Conservation (phyloP, 2,113 vertebrate genomes). For the Hydrolagus affinis region DNA sequence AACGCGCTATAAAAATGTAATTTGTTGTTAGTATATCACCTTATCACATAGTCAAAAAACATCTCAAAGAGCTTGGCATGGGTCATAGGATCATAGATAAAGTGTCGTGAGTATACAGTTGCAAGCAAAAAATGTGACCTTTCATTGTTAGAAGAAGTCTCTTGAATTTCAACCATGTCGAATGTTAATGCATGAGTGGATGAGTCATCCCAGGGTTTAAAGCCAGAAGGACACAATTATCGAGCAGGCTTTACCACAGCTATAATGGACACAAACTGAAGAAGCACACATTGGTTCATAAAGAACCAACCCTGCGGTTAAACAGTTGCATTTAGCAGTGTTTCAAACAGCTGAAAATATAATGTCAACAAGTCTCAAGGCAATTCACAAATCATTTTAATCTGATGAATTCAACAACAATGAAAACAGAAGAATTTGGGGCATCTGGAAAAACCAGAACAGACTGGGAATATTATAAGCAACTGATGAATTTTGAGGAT, state of each 20-base stretch:
- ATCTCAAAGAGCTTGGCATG: too few relatives aligned
- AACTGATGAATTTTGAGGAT: too few relatives aligned
- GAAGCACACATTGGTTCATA: not conserved
- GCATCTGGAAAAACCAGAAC: not conserved
- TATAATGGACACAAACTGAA: not conserved
- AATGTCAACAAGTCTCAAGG: too few relatives aligned
- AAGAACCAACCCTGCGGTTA: not conserved
- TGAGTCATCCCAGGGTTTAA: not conserved
- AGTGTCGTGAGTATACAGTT: too few relatives aligned
- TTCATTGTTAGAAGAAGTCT: not conserved
- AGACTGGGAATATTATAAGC: not conserved
- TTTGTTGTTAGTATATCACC: too few relatives aligned
- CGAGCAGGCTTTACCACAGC: not conserved
- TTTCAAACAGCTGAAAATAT: not conserved
- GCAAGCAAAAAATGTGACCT: not conserved
- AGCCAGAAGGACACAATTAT: not conserved
- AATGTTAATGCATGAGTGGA: not conserved
- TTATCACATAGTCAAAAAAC: too few relatives aligned
- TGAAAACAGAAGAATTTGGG: not conserved
- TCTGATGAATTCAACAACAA: not conserved
- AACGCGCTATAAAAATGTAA: too few relatives aligned
- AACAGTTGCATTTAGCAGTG: not conserved
- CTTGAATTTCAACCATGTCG: not conserved
- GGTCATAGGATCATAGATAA: too few relatives aligned
- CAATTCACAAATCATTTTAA: slow-evolving; percentile 18